Conservation (phyloP, 2,113 vertebrate species). For the Xenopus tropicalis region UCB_Xtro_10.0 CM004446.2:13574001-13574500, state of each 20-base stretch:
- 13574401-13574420: too few species aligned
- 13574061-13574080: constrained; percentile 94
- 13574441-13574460: too few species aligned
- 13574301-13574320: too few species aligned
- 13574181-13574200: constrained; percentile 95
- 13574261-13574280: constrained; percentile 95
- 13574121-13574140: constrained; percentile 94
- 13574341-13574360: too few species aligned
- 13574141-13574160: constrained; percentile 85
- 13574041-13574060: constrained; percentile 93
- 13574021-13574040: constrained; percentile 95
- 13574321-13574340: too few species aligned
- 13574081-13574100: constrained; percentile 87
- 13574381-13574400: too few species aligned
- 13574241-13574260: constrained; percentile 89
- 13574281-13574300: too few species aligned
- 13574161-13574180: constrained; percentile 80
- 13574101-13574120: constrained; percentile 85
- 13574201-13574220: constrained; percentile 76
- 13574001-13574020: constrained; percentile 87
- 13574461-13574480: too few species aligned
- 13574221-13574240: constrained; percentile 79
- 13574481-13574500: too few species aligned
- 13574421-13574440: too few species aligned
- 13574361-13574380: too few species aligned